These are phyloP conservation scores for Pipistrellus pipistrellus DNA, from an alignment of 2,797 vertebrate species.

Conservation along the genomic window DNA sequence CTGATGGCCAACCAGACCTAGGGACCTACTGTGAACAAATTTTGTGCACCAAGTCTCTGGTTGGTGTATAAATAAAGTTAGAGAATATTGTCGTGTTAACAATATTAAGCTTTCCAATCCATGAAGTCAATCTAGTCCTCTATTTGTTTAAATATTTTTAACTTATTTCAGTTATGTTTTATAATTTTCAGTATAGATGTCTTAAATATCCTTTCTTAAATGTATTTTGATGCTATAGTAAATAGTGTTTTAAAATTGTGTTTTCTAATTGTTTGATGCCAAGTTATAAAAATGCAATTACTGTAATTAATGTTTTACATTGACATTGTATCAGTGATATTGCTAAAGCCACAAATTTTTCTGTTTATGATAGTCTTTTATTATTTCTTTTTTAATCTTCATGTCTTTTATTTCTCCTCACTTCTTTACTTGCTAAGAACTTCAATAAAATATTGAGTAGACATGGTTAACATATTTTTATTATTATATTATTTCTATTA, in stretches of 20 bases:
- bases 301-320: not conserved
- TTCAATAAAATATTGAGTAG: not conserved
- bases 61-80: not conserved
- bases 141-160: not conserved
- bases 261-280: not conserved
- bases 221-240: not conserved
- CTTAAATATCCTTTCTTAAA: not conserved
- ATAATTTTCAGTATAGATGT: not conserved
- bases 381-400: conserved; percentile 2
- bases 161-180: not conserved
- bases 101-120: not conserved
- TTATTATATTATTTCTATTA: not conserved
- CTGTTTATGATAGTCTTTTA: not conserved
- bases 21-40: too few relatives aligned
- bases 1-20: too few relatives aligned
- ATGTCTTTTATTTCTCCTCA: not conserved
- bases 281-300: not conserved
- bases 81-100: not conserved
- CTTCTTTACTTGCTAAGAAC: not conserved
- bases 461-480: not conserved
- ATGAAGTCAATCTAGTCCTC: not conserved
- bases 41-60: too few relatives aligned
- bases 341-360: not conserved
- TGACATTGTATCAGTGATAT: not conserved
- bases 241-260: conserved; percentile 14